Percentiles rank a stretch among this genome's conserved stretches.
These are phyloP conservation scores for Dolichotis patagonum DNA, from an alignment of 2,113 vertebrate species.

Conservation along the genomic window DNA sequence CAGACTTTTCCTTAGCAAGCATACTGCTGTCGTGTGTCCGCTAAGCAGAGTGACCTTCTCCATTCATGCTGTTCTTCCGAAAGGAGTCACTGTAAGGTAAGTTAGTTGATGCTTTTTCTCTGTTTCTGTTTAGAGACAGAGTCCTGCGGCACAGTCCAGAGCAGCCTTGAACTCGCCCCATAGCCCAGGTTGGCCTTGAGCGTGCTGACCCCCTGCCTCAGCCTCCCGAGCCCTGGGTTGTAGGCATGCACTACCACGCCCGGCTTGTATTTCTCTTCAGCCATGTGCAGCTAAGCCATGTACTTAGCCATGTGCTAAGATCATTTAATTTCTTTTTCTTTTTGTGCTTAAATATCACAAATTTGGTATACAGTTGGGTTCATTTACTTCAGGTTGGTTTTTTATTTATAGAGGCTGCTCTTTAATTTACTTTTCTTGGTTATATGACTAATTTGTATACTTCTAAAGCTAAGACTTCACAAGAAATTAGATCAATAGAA, in stretches of 20 bases:
- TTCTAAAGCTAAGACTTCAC: constrained; percentile 17
- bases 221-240: background rate
- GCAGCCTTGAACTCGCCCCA: background rate
- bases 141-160: background rate
- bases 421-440: background rate
- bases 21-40: background rate
- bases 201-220: background rate
- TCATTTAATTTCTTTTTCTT: background rate
- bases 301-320: background rate
- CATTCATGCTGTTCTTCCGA: background rate
- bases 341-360: background rate
- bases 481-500: constrained; percentile 1
- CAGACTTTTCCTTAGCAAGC: background rate
- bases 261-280: too few species aligned
- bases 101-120: background rate
- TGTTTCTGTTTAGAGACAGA: background rate
- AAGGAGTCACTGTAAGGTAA: background rate
- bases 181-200: background rate
- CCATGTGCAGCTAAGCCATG: background rate
- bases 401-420: constrained; percentile 11
- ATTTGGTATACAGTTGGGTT: background rate
- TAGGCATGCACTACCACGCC: background rate
- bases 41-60: background rate
- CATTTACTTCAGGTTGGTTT: constrained; percentile 4
- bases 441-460: background rate